A percentile compares a stretch with the other conserved stretches of the same genome.
Evolutionary conservation across 2,888 invertebrate genomes (phyloP).

Genomic region (Morinoia aosen): DNA sequence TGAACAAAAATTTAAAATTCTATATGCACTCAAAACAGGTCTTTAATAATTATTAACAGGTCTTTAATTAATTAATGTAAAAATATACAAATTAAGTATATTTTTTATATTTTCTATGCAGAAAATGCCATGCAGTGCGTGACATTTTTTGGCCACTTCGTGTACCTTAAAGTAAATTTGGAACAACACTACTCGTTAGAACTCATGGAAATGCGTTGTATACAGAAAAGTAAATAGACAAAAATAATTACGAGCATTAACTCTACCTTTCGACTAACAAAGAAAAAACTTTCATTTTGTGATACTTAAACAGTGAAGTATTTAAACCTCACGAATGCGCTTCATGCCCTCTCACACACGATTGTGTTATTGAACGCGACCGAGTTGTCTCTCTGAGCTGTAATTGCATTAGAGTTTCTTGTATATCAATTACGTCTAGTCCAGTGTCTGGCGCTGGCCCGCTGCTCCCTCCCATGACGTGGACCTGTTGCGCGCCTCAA

Average conservation of each 20-base stretch:
- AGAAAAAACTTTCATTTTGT: neutral
- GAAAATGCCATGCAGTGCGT: too few relatives aligned
- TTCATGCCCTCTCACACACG: neutral
- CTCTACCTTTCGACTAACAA: neutral
- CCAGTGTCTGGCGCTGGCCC: neutral
- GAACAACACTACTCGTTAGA: neutral
- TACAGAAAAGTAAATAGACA: neutral
- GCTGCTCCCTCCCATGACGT: neutral
- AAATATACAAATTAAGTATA: too few relatives aligned
- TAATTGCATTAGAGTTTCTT: neutral
- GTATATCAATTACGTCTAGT: neutral
- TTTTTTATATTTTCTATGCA: too few relatives aligned
- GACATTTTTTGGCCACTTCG: too few relatives aligned
- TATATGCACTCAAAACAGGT: too few relatives aligned
- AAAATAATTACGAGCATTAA: neutral
- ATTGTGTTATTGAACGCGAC: neutral
- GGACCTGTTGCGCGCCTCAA: conserved; percentile 1
- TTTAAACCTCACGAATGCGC: neutral
- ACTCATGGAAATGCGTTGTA: neutral
- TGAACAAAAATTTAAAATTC: too few relatives aligned
- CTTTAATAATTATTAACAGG: too few relatives aligned
- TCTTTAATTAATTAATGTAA: too few relatives aligned
- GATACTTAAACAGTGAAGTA: too few relatives aligned
- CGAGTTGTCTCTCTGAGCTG: neutral
- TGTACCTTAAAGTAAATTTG: too few relatives aligned